Evolutionary conservation across 1,140 invertebrate genomes (phyloP).

Genomic region (Macrocentrus cingulum): DNA sequence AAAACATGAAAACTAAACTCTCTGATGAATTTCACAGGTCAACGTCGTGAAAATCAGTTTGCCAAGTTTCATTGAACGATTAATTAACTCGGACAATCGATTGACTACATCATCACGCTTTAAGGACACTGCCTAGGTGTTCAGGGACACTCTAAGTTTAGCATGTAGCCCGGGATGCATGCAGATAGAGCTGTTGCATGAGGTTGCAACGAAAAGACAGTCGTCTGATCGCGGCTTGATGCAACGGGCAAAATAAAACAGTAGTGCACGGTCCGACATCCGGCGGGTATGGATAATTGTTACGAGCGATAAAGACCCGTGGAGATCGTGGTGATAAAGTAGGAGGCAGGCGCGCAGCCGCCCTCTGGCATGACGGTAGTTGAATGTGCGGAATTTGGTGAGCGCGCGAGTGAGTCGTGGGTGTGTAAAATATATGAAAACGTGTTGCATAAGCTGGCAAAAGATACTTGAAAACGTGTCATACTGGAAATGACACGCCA

Average conservation of each 20-base stretch:
- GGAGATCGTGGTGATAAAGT: background rate
- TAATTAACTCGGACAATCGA: slow-evolving; percentile 51
- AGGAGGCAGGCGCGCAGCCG: background rate
- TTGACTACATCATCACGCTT: slow-evolving; percentile 36
- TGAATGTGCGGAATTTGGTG: slow-evolving; percentile 7
- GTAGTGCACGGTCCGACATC: slow-evolving; percentile 17
- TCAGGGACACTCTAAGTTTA: slow-evolving; percentile 60
- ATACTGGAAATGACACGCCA: slow-evolving; percentile 4
- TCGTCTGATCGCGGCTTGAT: background rate
- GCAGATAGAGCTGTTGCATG: slow-evolving; percentile 34
- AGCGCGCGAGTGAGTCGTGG: slow-evolving; percentile 11
- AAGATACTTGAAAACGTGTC: too few species aligned
- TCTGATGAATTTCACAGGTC: too few species aligned
- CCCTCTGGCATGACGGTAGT: background rate
- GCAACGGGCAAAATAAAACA: slow-evolving; percentile 22
- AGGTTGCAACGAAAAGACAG: slow-evolving; percentile 41
- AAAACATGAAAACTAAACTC: too few species aligned
- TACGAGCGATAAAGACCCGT: slow-evolving; percentile 1
- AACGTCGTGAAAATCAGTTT: too few species aligned
- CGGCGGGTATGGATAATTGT: slow-evolving; percentile 7
- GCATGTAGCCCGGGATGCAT: slow-evolving; percentile 48
- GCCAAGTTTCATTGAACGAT: slow-evolving; percentile 16
- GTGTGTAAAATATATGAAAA: too few species aligned
- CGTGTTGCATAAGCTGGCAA: too few species aligned
- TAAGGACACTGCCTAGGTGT: slow-evolving; percentile 49